Conservation (phyloP, 2,888 invertebrate genomes). For the Lepidonotus clava region DNA sequence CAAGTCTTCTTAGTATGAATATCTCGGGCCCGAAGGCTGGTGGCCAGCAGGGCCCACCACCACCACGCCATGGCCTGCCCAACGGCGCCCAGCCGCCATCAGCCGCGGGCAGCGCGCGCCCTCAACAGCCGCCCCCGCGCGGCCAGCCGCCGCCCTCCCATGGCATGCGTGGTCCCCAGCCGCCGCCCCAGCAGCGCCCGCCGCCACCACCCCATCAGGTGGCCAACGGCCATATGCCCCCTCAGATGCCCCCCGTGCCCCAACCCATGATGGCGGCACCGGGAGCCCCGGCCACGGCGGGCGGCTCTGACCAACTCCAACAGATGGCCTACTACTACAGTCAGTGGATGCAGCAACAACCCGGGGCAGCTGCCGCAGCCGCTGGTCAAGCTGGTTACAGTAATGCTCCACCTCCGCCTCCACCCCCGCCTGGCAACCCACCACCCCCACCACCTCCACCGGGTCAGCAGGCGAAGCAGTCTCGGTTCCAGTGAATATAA, state of each 20-base stretch:
- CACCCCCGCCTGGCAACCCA: slow-evolving; percentile 55
- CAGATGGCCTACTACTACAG: slow-evolving; percentile 62
- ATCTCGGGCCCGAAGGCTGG: slow-evolving; percentile 37
- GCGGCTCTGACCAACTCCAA: slow-evolving; percentile 57
- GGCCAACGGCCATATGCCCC: slow-evolving; percentile 40
- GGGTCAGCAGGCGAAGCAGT: slow-evolving; percentile 41
- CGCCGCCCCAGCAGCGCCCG: slow-evolving; percentile 18
- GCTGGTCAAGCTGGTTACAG: not conserved
- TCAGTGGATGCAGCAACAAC: slow-evolving; percentile 61
- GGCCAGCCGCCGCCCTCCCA: no score
- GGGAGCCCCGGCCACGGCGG: slow-evolving; percentile 3
- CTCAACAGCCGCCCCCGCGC: slow-evolving; percentile 16
- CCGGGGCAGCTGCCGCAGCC: not conserved
- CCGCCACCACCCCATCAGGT: not conserved
- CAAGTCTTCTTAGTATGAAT: slow-evolving; percentile 52
- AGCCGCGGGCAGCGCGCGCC: not conserved
- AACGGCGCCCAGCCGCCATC: slow-evolving; percentile 51
- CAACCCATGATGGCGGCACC: not conserved
- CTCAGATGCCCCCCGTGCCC: not conserved
- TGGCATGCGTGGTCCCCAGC: not conserved
- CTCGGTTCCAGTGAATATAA: slow-evolving; percentile 33
- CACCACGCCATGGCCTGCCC: slow-evolving; percentile 16
- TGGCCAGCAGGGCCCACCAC: not conserved
- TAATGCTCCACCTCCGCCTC: slow-evolving; percentile 49
- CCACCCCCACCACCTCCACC: slow-evolving; percentile 62